These are phyloP conservation scores for Blennius ocellaris DNA, from an alignment of 2,113 vertebrate genomes.

Conservation along the genomic window DNA sequence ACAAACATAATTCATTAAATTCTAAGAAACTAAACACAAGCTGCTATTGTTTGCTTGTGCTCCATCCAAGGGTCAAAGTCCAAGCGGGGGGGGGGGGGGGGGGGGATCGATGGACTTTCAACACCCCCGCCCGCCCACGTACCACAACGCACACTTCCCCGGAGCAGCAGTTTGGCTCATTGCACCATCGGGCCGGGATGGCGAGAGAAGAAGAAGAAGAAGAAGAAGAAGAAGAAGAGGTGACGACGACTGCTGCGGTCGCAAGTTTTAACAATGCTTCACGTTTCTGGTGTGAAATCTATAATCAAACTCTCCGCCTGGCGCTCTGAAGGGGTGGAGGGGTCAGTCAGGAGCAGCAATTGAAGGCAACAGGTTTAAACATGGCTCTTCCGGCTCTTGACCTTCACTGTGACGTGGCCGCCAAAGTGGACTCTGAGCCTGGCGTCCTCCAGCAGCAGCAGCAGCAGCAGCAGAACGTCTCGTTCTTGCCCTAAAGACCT, in stretches of 20 bases:
- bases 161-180: constrained; percentile 38
- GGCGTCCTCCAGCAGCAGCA: not conserved
- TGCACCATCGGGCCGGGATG: constrained; percentile 7
- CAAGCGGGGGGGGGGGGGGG: constrained; percentile 9
- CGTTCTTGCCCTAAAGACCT: constrained; percentile 36
- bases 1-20: constrained; percentile 32
- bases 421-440: not conserved
- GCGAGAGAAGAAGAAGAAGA: constrained; percentile 7
- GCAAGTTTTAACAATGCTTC: not conserved
- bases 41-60: constrained; percentile 67
- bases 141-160: constrained; percentile 35
- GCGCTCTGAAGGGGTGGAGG: not conserved
- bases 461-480: constrained; percentile 21
- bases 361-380: constrained; percentile 35
- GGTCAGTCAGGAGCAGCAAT: constrained; percentile 11
- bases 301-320: too few relatives aligned
- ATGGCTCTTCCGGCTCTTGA: constrained; percentile 56
- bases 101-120: constrained; percentile 73
- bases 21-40: constrained; percentile 60
- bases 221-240: constrained; percentile 2
- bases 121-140: constrained; percentile 53
- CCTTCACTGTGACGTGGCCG: constrained; percentile 16
- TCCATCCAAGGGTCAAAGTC: constrained; percentile 66
- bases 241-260: not conserved
- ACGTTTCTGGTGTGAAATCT: not conserved